Evolutionary conservation across 2,888 invertebrate genomes (phyloP), one percentile per base, ranked within the genome.

Genomic region (Stramonita haemastoma): DNA sequence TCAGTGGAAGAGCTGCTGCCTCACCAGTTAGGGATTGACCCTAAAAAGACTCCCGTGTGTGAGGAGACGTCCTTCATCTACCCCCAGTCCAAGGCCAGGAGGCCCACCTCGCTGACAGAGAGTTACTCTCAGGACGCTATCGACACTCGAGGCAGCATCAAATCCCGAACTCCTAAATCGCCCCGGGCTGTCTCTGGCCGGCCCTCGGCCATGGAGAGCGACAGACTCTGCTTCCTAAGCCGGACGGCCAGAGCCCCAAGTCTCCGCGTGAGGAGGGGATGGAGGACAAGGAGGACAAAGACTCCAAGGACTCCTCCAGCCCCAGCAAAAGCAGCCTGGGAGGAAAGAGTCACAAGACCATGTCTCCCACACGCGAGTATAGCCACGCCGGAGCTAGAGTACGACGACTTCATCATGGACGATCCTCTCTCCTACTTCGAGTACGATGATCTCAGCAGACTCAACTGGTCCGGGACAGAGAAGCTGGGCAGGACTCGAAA

Each of bases 371-470:
- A 1, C 92, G 94, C n/a, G n/a, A 94, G 94, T 91, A 92, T 93
- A 73, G 91, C 92, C 34, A 94, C 94, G 8, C 94, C 94, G 0
- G 95, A 95, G 89, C 92, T 95, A 88, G 95, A 95, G 89, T 95
- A 95, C 90, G 95, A 95, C 88, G 95, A 95, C 84, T 95, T 94
- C 90, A 93, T 95, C 11, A 94, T 94, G 90, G 95, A 95, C 90
- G 95, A 95, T 90, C 94, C 95, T 8, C 91, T 94, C 83, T 95
- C 95, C 0, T 95, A 95, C 90, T 95, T 95, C 91, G 95, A 95
- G 90, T 93, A 93, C 11, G 91, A 93, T 85, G 94, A 94, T 89
- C 93, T 93, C 15, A 92, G 93, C 60, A 93, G 94, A 87, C 91
- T 95, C 34, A 93, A 93, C 19, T 95, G 94, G 93, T 93, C 93